phyloP scores from a whole-genome alignment of 2,797 vertebrate species.

The Melanotaenia maccullochi region DNA sequence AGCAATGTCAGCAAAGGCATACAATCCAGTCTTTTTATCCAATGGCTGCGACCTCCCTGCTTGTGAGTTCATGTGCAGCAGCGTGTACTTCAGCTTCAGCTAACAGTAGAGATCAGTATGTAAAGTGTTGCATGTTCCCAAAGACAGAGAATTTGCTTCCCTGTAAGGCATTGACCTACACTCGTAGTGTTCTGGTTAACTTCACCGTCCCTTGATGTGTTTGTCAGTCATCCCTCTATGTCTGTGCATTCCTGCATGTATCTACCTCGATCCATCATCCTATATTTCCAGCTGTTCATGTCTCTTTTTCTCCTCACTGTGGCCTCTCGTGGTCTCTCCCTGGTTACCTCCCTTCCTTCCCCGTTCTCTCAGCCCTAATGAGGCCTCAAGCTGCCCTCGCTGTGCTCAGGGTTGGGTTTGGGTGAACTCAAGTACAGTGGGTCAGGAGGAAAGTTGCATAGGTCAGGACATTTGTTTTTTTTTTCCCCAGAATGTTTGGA shows the following conservation, averaged over 20 bases:
- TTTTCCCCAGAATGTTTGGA: not conserved
- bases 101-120: conserved; percentile 4
- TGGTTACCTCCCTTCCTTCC: conserved; percentile 6
- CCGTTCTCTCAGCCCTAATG: not conserved
- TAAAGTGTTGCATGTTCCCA: conserved; percentile 29
- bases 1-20: conserved; percentile 27
- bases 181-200: conserved; percentile 46
- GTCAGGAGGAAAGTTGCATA: not conserved
- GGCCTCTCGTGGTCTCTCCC: conserved; percentile 23
- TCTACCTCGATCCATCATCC: not conserved
- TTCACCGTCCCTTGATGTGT: conserved; percentile 26
- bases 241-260: conserved; percentile 1
- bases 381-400: conserved; percentile 4
- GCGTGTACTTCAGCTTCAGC: conserved; percentile 18
- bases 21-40: conserved; percentile 48
- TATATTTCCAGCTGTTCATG: not conserved
- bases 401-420: conserved; percentile 10
- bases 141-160: conserved; percentile 2
- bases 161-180: conserved; percentile 34
- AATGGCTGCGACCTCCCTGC: conserved; percentile 35
- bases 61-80: conserved; percentile 3
- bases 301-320: not conserved
- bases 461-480: not conserved
- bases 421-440: not conserved
- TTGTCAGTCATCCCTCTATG: conserved; percentile 6